Conservation (phyloP, 2,888 invertebrate genomes). For the Hydraecia micacea region DNA sequence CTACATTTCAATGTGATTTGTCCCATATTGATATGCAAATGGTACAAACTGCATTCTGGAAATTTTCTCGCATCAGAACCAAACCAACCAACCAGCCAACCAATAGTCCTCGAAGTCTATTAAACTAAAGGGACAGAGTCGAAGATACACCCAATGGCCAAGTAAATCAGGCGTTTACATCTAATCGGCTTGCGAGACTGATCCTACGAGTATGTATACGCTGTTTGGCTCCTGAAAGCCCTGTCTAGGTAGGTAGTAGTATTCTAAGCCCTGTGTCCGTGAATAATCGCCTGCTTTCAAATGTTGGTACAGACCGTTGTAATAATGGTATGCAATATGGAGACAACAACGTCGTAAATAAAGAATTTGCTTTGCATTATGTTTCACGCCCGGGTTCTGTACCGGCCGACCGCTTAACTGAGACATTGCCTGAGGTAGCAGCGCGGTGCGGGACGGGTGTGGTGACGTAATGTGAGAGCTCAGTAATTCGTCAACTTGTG, state of each 20-base stretch:
- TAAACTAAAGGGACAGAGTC: not conserved
- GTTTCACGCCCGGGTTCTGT: not conserved
- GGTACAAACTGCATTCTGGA: not conserved
- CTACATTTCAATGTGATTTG: not conserved
- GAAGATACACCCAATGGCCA: not conserved
- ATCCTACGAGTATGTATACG: not conserved
- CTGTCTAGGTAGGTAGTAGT: not conserved
- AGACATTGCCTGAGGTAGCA: no score
- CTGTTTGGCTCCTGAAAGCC: not conserved
- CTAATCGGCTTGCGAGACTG: slow-evolving; percentile 1
- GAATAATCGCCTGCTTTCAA: no score
- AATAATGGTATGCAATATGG: no score
- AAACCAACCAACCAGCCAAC: no score
- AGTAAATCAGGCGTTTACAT: not conserved
- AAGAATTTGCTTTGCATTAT: not conserved
- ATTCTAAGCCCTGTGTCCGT: not conserved
- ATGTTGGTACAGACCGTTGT: not conserved
- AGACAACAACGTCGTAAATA: not conserved
- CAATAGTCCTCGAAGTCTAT: not conserved
- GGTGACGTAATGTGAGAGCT: no score
- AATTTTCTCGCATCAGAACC: not conserved
- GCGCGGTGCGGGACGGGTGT: no score
- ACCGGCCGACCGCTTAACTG: no score
- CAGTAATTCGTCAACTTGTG: no score
- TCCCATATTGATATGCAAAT: not conserved